A percentile compares a stretch with the other conserved stretches of the same genome.
Evolutionary conservation across 1,140 invertebrate genomes (phyloP).

Genomic region (Hyles euphorbiae): DNA sequence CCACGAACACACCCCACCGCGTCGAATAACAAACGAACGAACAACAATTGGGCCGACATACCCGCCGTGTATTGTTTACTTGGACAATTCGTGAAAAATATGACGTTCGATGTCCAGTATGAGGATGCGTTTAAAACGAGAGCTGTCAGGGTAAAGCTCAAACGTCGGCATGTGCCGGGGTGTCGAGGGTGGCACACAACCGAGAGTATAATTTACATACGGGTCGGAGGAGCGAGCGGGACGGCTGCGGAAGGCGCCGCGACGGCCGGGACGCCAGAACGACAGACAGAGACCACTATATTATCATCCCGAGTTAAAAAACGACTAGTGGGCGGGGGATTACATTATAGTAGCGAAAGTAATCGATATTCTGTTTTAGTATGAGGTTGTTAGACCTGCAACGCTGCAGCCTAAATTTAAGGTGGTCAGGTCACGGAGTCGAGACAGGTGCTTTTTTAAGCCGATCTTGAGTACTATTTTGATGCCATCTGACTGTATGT

Average conservation of each 20-base stretch:
- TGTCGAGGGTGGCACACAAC: constrained; percentile 42
- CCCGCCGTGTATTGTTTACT: constrained; percentile 2
- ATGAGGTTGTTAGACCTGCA: constrained; percentile 67
- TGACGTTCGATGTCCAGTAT: not conserved
- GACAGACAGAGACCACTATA: constrained; percentile 70
- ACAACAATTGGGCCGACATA: constrained; percentile 1
- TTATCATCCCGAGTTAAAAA: constrained; percentile 76
- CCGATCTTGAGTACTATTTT: no score
- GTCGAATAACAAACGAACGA: not conserved
- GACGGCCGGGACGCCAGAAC: constrained; percentile 32
- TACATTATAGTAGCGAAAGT: constrained; percentile 77
- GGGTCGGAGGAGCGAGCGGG: constrained; percentile 51
- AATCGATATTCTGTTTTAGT: constrained; percentile 78
- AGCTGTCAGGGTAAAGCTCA: constrained; percentile 72
- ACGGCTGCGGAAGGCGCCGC: constrained; percentile 45
- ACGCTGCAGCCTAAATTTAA: constrained; percentile 57
- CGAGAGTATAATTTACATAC: constrained; percentile 73
- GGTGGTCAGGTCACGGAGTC: constrained; percentile 38
- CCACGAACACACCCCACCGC: constrained; percentile 20
- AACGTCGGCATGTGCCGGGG: constrained; percentile 27
- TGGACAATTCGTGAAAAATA: constrained; percentile 2
- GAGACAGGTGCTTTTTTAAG: constrained; percentile 3
- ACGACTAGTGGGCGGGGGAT: constrained; percentile 76
- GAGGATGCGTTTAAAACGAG: constrained; percentile 33
- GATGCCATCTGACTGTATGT: no score